Base-by-base conservation (phyloP, 2,888 invertebrate species). In the Nomada hirtipes region DNA sequence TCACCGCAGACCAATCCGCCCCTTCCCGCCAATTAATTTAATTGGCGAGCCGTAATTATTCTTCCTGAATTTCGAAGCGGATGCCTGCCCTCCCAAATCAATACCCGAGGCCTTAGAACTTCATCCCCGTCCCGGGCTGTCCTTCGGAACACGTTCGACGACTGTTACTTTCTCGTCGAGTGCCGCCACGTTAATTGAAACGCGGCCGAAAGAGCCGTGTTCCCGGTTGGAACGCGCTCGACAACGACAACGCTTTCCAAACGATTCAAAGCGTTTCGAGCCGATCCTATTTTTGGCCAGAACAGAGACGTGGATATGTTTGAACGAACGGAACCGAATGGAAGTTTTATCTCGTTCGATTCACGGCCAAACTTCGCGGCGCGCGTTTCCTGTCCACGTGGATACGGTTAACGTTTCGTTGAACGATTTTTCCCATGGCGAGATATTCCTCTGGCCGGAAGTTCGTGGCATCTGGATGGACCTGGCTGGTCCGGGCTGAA, bases 21-120 rank as follows among this genome's bases (percentile, higher is more conserved):
- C 74, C 65, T 71, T 23, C 63, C 73, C 68, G 73, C 79, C 86
- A 86, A 86, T 86, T 84, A 86, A 83, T 77, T 86, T 86, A 86
- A 86, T 86, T 86, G 86, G 79, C 67, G 76, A 77, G 70, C 77
- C 72, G 68, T 79, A 76, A 86, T 86, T 82, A 80, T 85, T 65
- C 76, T 61, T 55, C 59, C 15, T 50, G 52, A 71, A 55, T 59
- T 79, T 50, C 65, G n/a, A 15, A n/a, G 13, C 20, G 10, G 53
- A 23, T 23, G 44, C 47, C 26, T 13, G 11, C 44, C 29, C 29
- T 36, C 60, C 50, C 2, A 18, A 23, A 67, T 68, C 53, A 20
- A 69, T 44, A 20, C n/a, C 7, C 1, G 2, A 7, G 29, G n/a
- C 52, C 52, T 53, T 61, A 60, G 20, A 61, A 55, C 55, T n/a